Percentiles rank a stretch among this genome's conserved stretches.
Conservation (phyloP, 2,888 invertebrate genomes). For the Drosophila diplacantha region DNA sequence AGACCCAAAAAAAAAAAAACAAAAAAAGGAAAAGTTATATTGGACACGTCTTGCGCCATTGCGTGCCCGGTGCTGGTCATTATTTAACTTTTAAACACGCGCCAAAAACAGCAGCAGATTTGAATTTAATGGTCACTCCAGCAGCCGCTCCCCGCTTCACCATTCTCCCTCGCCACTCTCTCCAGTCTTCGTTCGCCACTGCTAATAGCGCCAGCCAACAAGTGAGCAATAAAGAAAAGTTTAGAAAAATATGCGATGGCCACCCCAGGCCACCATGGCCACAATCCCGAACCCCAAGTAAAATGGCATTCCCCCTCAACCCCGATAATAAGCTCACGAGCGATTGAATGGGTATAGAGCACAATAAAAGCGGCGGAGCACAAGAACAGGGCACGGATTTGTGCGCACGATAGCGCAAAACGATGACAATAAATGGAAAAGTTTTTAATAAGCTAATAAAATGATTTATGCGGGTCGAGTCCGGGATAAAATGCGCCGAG, state of each 20-base stretch:
- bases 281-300: slow-evolving; percentile 4
- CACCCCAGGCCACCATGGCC: slow-evolving; percentile 29
- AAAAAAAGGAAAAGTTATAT: slow-evolving; percentile 64
- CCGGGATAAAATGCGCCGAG: slow-evolving; percentile 36
- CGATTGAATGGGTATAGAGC: slow-evolving; percentile 64
- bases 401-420: slow-evolving; percentile 73
- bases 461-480: slow-evolving; percentile 71
- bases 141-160: slow-evolving; percentile 13
- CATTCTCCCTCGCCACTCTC: slow-evolving; percentile 11
- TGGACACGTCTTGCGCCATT: slow-evolving; percentile 70
- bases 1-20: slow-evolving; percentile 6
- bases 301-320: slow-evolving; percentile 1
- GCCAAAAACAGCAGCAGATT: slow-evolving; percentile 60
- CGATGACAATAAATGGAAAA: slow-evolving; percentile 76
- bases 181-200: slow-evolving; percentile 8
- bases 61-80: slow-evolving; percentile 56
- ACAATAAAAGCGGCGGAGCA: slow-evolving; percentile 55
- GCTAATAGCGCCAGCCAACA: slow-evolving; percentile 65
- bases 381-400: slow-evolving; percentile 61
- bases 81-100: slow-evolving; percentile 73
- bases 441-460: slow-evolving; percentile 75
- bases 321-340: slow-evolving; percentile 65
- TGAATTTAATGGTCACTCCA: slow-evolving; percentile 64
- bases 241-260: slow-evolving; percentile 70
- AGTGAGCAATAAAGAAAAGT: slow-evolving; percentile 75